phyloP scores from a whole-genome alignment of 2,797 vertebrate species.

The Gymnothorax reevesii region DNA sequence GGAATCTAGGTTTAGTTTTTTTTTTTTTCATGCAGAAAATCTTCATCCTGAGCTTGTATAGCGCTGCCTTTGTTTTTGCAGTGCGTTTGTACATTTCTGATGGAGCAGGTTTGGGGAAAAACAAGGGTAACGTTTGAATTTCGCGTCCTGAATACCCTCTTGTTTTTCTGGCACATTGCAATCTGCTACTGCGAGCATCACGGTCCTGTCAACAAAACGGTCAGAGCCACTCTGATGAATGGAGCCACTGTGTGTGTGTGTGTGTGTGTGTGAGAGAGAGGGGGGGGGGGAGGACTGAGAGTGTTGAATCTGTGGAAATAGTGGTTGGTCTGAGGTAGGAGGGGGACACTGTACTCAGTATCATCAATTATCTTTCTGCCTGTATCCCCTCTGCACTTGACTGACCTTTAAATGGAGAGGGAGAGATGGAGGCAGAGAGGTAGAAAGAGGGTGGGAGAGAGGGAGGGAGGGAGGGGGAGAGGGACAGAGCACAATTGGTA shows the following conservation, averaged over 20 bases:
- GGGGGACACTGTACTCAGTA: too few species aligned
- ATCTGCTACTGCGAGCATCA: neutral
- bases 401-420: too few species aligned
- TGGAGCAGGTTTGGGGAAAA: neutral
- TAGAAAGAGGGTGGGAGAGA: too few species aligned
- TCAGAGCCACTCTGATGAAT: conserved; percentile 50
- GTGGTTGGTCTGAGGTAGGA: too few species aligned
- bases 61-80: neutral
- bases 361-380: too few species aligned
- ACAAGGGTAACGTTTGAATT: conserved; percentile 11
- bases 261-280: conserved; percentile 37
- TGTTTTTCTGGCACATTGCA: neutral
- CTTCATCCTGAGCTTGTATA: neutral
- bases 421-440: too few species aligned
- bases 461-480: too few species aligned
- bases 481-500: too few species aligned
- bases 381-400: too few species aligned
- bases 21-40: neutral
- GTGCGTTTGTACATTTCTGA: conserved; percentile 6
- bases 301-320: neutral
- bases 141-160: conserved; percentile 10
- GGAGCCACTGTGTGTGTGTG: conserved; percentile 45
- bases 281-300: neutral
- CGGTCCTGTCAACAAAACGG: conserved; percentile 44
- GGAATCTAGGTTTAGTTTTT: neutral